These are phyloP conservation scores for Suricata suricatta DNA, from an alignment of 2,113 vertebrate species.

Conservation along the genomic window DNA sequence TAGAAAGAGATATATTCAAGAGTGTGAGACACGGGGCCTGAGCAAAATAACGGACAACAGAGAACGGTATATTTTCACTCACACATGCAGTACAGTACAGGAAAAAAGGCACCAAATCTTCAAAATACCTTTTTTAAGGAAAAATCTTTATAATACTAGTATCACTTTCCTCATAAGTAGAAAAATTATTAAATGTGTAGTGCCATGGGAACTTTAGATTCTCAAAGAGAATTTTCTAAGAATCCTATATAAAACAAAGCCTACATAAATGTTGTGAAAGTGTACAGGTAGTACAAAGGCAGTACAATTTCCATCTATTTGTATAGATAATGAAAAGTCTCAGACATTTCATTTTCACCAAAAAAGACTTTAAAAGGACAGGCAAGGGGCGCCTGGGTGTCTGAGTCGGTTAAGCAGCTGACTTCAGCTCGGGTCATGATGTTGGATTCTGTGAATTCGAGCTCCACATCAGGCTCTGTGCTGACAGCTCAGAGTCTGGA, in stretches of 20 bases:
- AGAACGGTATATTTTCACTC: background rate
- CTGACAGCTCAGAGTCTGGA: too few relatives aligned
- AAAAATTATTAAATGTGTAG: background rate
- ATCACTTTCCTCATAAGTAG: background rate
- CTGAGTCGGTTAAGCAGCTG: too few relatives aligned
- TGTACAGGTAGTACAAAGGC: background rate
- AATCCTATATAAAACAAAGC: background rate
- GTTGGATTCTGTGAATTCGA: too few relatives aligned
- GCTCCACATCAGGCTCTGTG: too few relatives aligned
- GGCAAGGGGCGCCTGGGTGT: background rate
- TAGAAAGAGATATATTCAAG: background rate
- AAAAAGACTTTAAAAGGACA: background rate
- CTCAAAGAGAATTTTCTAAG: constrained; percentile 11
- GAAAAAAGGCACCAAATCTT: background rate
- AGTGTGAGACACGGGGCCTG: background rate
- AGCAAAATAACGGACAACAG: background rate
- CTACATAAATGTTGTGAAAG: background rate
- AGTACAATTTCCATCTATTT: background rate
- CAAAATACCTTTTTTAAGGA: background rate
- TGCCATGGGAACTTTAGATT: background rate
- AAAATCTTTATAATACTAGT: background rate
- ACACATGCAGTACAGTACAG: background rate
- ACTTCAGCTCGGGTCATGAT: too few relatives aligned
- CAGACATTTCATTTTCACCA: background rate
- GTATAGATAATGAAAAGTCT: background rate